Conservation (phyloP, 2,113 vertebrate genomes). For the Heterocephalus glaber region DNA sequence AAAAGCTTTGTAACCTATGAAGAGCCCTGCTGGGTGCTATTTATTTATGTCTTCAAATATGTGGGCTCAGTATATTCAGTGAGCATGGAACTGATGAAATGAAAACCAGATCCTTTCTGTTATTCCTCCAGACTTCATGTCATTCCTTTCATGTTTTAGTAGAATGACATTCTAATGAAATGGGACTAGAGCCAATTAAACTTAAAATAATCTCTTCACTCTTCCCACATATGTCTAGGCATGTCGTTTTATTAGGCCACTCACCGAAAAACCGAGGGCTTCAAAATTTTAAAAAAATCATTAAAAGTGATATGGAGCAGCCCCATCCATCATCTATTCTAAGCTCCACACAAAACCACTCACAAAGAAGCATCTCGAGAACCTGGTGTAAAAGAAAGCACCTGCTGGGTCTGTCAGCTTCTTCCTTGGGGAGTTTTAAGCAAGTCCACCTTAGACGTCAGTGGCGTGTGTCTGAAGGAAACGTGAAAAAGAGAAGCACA, state of each 20-base stretch:
- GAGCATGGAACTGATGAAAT: background rate
- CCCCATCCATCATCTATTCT: constrained; percentile 68
- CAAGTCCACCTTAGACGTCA: constrained; percentile 71
- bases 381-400: constrained; percentile 71
- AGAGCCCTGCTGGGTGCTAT: no score
- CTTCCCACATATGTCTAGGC: background rate
- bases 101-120: background rate
- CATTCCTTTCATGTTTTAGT: constrained; percentile 30
- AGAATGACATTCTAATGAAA: constrained; percentile 38
- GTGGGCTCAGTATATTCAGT: background rate
- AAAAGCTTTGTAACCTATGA: background rate
- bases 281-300: constrained; percentile 73
- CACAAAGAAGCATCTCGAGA: constrained; percentile 60
- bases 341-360: constrained; percentile 62
- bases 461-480: constrained; percentile 55
- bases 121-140: background rate
- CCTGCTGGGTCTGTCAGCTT: constrained; percentile 75
- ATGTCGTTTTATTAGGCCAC: constrained; percentile 52
- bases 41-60: background rate
- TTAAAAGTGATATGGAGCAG: constrained; percentile 80
- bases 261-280: constrained; percentile 71
- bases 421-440: constrained; percentile 72
- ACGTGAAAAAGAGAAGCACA: constrained; percentile 26
- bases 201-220: constrained; percentile 20
- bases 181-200: constrained; percentile 43